phyloP scores from a whole-genome alignment of 2,113 vertebrate genomes.

The Ciconia stormi region DNA sequence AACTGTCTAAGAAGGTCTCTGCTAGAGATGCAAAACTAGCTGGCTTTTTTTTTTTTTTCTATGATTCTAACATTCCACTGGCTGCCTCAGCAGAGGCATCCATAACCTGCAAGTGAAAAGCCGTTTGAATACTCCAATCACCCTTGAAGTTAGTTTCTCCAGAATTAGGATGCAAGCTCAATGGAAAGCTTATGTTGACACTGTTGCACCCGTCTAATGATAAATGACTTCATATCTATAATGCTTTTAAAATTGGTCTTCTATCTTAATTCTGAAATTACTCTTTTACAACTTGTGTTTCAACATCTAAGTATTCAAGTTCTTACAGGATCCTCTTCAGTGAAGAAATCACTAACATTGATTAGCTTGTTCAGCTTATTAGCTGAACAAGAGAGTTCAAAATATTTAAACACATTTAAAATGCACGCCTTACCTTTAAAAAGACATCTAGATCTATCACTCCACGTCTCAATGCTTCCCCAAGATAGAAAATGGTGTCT shows the following conservation, averaged over 20 bases:
- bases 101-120: not conserved
- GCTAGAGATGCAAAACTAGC: not conserved
- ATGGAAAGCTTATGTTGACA: not conserved
- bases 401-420: not conserved
- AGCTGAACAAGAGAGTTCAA: not conserved
- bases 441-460: constrained; percentile 98
- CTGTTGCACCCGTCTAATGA: not conserved
- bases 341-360: not conserved
- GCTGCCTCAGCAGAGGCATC: not conserved
- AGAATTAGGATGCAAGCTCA: not conserved
- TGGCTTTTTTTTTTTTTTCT: not conserved
- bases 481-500: constrained; percentile 98
- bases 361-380: no score
- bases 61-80: not conserved
- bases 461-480: constrained; percentile 92
- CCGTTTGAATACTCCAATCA: not conserved
- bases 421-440: constrained; percentile 84
- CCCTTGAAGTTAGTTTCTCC: not conserved
- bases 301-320: not conserved
- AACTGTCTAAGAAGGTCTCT: not conserved
- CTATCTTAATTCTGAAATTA: not conserved
- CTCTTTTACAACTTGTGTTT: not conserved
- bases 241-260: not conserved
- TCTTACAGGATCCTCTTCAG: not conserved
- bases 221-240: not conserved